Base-by-base conservation (phyloP, 2,888 invertebrate species). In the Plebejus anna region DNA sequence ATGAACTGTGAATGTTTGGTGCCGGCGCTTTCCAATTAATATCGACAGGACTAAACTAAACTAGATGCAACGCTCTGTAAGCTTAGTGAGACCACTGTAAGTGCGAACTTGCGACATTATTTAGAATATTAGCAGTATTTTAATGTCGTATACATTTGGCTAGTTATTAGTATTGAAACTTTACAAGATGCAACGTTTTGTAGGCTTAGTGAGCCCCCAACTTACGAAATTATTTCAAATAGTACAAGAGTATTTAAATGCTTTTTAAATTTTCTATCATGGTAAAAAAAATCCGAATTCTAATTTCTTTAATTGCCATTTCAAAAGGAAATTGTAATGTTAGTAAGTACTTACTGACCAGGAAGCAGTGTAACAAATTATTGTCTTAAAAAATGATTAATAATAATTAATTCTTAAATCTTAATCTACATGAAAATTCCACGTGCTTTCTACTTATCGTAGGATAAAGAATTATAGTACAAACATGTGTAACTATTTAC, bases 1-100 rank as follows among this genome's bases (percentile, higher is more conserved):
- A 32, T 66, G 32, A 66, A 66, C 66, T 66, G 66, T 13, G 66
- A 66, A 66, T 16, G 32, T 36, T 36, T 13, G 66, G 32, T 66
- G 16, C 36, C 32, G 66, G 13, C 66, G 66, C 32, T 36, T 66
- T 36, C 66, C 13, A 66, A 66, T 66, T 66, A 66, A 66, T 66
- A 66, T 66, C 66, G 66, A 32, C 32, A 36, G 66, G 32, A 66
- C 16, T 36, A 16, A 61, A 61, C 59, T 59, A n/a, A 61, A 28
- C 66, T 66, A 32, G 66, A 32, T 66, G 66, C 32, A 66, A 66
- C 32, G 66, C 66, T 32, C 59, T 22, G 7, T 22, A 66, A 13
- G 13, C 66, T 66, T 32, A 66, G 32, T 66, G 66, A 66, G 32
- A 66, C 66, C 22, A 66, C 66, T 32, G 11, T 1, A 32, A 66